Evolutionary conservation across 2,113 vertebrate genomes (phyloP).

Genomic region (Electrona antarctica): DNA sequence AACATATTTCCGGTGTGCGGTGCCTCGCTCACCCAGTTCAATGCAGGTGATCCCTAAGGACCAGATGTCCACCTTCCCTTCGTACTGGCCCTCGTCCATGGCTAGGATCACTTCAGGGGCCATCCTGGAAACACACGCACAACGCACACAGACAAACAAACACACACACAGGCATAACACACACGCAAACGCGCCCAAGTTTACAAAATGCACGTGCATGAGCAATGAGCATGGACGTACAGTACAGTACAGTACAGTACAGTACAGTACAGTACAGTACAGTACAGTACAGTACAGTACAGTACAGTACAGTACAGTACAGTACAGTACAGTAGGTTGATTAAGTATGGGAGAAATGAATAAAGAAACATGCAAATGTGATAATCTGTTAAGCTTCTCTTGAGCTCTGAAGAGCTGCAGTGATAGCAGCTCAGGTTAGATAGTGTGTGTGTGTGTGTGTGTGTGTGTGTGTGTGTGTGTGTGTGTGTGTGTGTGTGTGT

Average conservation of each 20-base stretch:
- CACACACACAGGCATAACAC: slow-evolving; percentile 20
- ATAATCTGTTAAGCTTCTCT: slow-evolving; percentile 67
- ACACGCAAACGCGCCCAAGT: slow-evolving; percentile 16
- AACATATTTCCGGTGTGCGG: no score
- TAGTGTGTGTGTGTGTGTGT: slow-evolving; percentile 25
- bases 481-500: background rate
- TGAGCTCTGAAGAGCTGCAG: slow-evolving; percentile 59
- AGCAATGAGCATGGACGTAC: no score
- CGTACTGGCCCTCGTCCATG: slow-evolving; percentile 99
- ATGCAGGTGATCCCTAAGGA: slow-evolving; percentile 98
- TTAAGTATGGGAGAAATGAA: slow-evolving; percentile 27
- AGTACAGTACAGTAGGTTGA: slow-evolving; percentile 3
- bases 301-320: no score
- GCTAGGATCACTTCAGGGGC: slow-evolving; percentile 98
- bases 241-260: no score
- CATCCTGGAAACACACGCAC: slow-evolving; percentile 85
- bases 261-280: no score
- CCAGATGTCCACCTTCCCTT: slow-evolving; percentile 97
- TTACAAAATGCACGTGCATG: slow-evolving; percentile 4
- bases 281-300: no score
- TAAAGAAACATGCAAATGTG: slow-evolving; percentile 51
- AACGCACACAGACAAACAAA: background rate
- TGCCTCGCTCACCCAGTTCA: slow-evolving; percentile 88
- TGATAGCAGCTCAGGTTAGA: slow-evolving; percentile 57
- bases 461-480: slow-evolving; percentile 13